Conservation (phyloP, 2,797 vertebrate species). For the Ciconia nigra region DNA sequence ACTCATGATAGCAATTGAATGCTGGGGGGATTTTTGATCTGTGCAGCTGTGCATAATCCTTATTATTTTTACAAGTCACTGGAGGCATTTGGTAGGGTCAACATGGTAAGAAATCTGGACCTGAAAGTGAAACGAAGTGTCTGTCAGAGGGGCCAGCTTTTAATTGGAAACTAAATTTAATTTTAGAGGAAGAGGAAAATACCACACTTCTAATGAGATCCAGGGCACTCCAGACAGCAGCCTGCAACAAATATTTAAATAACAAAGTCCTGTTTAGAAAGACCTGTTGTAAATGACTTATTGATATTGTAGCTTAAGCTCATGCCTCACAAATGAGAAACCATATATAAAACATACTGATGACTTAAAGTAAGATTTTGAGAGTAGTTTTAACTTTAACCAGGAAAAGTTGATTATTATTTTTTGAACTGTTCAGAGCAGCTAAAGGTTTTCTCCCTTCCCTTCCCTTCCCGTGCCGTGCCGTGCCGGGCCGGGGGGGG, state of each 20-base stretch:
- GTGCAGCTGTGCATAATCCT: conserved; percentile 39
- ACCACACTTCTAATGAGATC: conserved; percentile 52
- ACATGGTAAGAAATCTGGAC: conserved; percentile 41
- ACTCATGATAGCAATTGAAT: conserved; percentile 36
- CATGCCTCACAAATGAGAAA: background rate
- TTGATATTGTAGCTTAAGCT: background rate
- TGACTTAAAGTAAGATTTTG: background rate
- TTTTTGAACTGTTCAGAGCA: background rate
- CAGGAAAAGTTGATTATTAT: background rate
- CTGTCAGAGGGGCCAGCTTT: conserved; percentile 40
- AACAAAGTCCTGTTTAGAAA: background rate
- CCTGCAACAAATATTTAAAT: conserved; percentile 9
- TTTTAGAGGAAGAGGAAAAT: conserved; percentile 56
- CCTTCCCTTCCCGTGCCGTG: too few relatives aligned
- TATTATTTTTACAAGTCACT: conserved; percentile 57
- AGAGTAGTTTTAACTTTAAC: background rate
- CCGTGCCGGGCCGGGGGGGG: too few relatives aligned
- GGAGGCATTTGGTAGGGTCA: conserved; percentile 46
- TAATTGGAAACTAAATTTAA: conserved; percentile 55
- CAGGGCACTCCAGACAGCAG: conserved; percentile 28
- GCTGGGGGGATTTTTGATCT: background rate
- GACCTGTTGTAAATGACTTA: background rate
- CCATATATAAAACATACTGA: background rate
- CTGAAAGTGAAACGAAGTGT: conserved; percentile 56
- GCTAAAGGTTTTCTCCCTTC: background rate